Conservation (phyloP, 2,113 vertebrate genomes). For the Hippocampus abdominalis region DNA sequence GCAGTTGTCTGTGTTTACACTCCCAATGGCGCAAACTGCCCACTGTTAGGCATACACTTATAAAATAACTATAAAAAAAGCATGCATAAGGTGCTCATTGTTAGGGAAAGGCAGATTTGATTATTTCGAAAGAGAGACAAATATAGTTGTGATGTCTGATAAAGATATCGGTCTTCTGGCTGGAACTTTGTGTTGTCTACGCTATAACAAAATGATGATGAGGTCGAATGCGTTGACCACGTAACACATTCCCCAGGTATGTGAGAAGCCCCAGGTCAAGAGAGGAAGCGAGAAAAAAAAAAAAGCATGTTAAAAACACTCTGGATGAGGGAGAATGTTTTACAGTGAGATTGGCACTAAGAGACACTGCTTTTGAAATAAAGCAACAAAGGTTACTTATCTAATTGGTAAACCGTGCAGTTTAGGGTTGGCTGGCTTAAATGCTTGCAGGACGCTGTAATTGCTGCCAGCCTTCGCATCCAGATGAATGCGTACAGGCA, state of each 20-base stretch:
- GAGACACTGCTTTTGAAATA: conserved; percentile 70
- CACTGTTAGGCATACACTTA: no score
- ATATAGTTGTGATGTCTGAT: no score
- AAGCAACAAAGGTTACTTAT: conserved; percentile 76
- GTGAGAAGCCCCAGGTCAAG: not conserved
- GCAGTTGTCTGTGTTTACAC: no score
- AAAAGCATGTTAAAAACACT: not conserved
- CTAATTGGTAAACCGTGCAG: conserved; percentile 80
- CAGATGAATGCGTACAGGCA: conserved; percentile 29
- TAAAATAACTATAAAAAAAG: no score
- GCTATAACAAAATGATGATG: not conserved
- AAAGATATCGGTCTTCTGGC: no score
- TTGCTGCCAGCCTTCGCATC: conserved; percentile 72
- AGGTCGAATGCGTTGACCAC: not conserved
- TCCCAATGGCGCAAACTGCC: no score
- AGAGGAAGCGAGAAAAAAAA: not conserved
- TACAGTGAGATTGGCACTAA: conserved; percentile 59
- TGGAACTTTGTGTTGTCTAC: not conserved
- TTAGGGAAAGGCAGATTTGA: no score
- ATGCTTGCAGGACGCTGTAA: conserved; percentile 76
- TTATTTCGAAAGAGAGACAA: not conserved
- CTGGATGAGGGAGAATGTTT: conserved; percentile 8
- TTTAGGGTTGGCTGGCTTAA: conserved; percentile 77
- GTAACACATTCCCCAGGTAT: not conserved
- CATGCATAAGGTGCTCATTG: no score